phyloP scores from a whole-genome alignment of 37 sponge, comb jelly and placozoan species.

The Spongia lamella region DNA sequence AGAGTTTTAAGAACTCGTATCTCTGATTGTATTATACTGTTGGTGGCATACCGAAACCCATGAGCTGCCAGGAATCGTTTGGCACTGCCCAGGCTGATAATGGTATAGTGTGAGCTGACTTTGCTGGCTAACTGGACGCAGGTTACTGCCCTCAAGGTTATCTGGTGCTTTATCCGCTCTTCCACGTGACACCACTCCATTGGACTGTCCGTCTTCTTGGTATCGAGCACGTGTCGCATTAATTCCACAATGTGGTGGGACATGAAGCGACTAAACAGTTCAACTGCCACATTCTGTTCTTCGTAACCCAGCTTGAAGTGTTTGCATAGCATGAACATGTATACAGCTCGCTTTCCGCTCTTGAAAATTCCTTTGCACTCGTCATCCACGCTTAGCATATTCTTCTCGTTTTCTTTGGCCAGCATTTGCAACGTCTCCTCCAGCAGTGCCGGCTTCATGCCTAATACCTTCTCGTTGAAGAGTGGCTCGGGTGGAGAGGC shows the following conservation, averaged over 20 bases:
- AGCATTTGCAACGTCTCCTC: conserved; percentile 41
- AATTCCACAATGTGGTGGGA: conserved; percentile 62
- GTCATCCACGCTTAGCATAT: background rate
- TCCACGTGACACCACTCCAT: conserved; percentile 78
- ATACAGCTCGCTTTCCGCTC: conserved; percentile 27
- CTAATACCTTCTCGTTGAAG: conserved; percentile 41
- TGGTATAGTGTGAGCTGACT: conserved; percentile 75
- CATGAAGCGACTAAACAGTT: conserved; percentile 81
- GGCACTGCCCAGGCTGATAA: conserved; percentile 43
- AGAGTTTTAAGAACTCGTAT: conserved; percentile 79
- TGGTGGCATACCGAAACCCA: conserved; percentile 77
- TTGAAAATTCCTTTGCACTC: conserved; percentile 18
- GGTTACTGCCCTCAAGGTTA: conserved; percentile 70
- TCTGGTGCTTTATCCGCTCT: conserved; percentile 70
- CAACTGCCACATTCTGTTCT: conserved; percentile 66
- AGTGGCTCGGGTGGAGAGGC: conserved; percentile 75
- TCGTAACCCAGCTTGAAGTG: conserved; percentile 59
- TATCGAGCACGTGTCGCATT: conserved; percentile 53
- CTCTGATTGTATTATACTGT: conserved; percentile 84
- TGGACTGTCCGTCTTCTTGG: conserved; percentile 26
- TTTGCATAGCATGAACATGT: conserved; percentile 62
- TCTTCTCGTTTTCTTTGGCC: conserved; percentile 37
- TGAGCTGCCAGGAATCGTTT: conserved; percentile 42
- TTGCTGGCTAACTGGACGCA: conserved; percentile 90
- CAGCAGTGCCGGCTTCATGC: conserved; percentile 37